A percentile compares a stretch with the other conserved stretches of the same genome.
Evolutionary conservation across 2,113 vertebrate species (phyloP).

Genomic region (Procapra przewalskii): DNA sequence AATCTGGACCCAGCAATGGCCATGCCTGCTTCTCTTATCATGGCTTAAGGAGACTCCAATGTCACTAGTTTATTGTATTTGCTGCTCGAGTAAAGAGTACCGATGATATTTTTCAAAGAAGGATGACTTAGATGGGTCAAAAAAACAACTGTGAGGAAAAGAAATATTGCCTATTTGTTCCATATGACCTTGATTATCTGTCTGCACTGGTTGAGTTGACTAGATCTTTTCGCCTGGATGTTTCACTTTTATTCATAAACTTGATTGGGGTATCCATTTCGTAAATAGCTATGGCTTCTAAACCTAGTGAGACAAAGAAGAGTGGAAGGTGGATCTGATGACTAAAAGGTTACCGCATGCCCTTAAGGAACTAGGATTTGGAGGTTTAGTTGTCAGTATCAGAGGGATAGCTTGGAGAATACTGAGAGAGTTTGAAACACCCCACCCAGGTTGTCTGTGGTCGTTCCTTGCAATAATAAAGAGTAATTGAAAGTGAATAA

Average conservation of each 20-base stretch:
- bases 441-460: not conserved
- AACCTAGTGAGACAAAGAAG: not conserved
- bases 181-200: not conserved
- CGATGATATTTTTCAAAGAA: not conserved
- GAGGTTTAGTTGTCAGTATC: not conserved
- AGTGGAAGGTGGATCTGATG: not conserved
- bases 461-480: not conserved
- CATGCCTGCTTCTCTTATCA: not conserved
- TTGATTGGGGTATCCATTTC: not conserved
- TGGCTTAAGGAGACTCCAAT: not conserved
- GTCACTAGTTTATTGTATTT: not conserved
- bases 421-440: not conserved
- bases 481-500: not conserved
- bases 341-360: not conserved
- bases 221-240: rapidly evolving
- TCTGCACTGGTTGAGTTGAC: no score
- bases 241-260: not conserved
- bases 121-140: not conserved
- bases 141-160: not conserved
- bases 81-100: not conserved
- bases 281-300: not conserved
- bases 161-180: not conserved
- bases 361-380: not conserved
- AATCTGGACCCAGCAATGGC: not conserved
- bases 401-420: not conserved